phyloP scores from a whole-genome alignment of 2,888 invertebrate genomes.

The Branchipolynoe longqiensis region DNA sequence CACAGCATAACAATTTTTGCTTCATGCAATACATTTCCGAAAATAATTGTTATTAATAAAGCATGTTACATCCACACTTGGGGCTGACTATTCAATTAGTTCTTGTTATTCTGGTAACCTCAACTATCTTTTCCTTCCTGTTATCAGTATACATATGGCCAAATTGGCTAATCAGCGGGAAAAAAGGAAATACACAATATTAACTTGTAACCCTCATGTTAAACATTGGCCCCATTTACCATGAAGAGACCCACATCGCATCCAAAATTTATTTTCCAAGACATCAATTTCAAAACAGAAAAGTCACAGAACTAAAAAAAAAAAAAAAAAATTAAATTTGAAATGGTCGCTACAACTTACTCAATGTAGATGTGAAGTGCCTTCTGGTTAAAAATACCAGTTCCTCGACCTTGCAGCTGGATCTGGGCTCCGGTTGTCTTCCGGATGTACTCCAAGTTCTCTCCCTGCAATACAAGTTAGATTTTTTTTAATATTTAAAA shows the following conservation, averaged over 20 bases:
- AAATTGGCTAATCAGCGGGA: too few relatives aligned
- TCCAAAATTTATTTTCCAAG: neutral
- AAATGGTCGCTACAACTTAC: neutral
- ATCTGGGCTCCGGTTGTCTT: constrained; percentile 49
- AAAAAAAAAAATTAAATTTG: neutral
- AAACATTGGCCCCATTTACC: neutral
- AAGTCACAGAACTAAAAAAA: neutral
- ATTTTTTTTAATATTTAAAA: too few relatives aligned
- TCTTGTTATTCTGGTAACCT: too few relatives aligned
- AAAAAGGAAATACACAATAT: too few relatives aligned
- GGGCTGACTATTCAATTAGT: too few relatives aligned
- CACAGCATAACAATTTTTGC: too few relatives aligned
- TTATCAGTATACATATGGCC: too few relatives aligned
- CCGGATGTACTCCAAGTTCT: constrained; percentile 45
- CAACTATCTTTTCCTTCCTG: too few relatives aligned
- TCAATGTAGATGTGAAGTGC: constrained; percentile 45
- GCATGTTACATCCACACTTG: too few relatives aligned
- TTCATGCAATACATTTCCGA: too few relatives aligned
- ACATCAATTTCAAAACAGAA: neutral
- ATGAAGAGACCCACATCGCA: neutral
- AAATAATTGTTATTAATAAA: too few relatives aligned
- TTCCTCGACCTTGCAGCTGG: constrained; percentile 34
- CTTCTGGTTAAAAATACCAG: constrained; percentile 41
- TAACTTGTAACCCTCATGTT: too few relatives aligned
- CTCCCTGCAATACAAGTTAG: constrained; percentile 13